phyloP scores from a whole-genome alignment of 2,113 vertebrate species.

The Thunnus thynnus region DNA sequence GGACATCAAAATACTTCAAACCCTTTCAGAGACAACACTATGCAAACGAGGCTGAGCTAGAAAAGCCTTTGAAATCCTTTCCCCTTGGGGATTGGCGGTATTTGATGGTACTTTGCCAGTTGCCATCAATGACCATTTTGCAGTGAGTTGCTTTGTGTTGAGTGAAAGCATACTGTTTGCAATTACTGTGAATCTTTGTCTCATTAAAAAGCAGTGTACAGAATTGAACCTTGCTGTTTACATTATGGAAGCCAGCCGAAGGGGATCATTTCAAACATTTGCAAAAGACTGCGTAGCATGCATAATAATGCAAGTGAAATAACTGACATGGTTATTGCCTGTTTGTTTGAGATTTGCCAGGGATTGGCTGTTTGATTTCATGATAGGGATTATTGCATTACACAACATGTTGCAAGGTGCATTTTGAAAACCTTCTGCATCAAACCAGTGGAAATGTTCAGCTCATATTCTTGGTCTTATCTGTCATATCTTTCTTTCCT shows the following conservation, averaged over 20 bases:
- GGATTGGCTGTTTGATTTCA: slow-evolving; percentile 31
- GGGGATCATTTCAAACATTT: slow-evolving; percentile 66
- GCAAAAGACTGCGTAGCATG: slow-evolving; percentile 49
- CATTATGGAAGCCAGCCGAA: slow-evolving; percentile 52
- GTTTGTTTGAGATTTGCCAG: slow-evolving; percentile 28
- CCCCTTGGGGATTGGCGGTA: slow-evolving; percentile 49
- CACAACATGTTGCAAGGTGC: slow-evolving; percentile 6
- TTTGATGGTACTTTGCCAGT: slow-evolving; percentile 68
- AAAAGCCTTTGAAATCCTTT: slow-evolving; percentile 71
- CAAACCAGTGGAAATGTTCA: neutral
- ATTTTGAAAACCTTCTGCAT: slow-evolving; percentile 8
- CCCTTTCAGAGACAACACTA: slow-evolving; percentile 63
- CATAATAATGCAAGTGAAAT: slow-evolving; percentile 32
- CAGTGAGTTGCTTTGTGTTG: slow-evolving; percentile 68
- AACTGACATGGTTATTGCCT: slow-evolving; percentile 31
- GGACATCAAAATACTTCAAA: slow-evolving; percentile 67
- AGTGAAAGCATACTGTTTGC: slow-evolving; percentile 55
- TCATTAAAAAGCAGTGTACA: slow-evolving; percentile 69
- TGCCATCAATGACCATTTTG: slow-evolving; percentile 63
- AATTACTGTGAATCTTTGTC: slow-evolving; percentile 74
- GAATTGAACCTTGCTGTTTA: slow-evolving; percentile 56
- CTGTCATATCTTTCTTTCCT: slow-evolving; percentile 25
- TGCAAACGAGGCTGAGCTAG: slow-evolving; percentile 63
- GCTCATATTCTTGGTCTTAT: neutral
- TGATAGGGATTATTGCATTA: slow-evolving; percentile 15